These are phyloP conservation scores for Adineta ricciae DNA, from an alignment of 2,888 invertebrate genomes.

Conservation along the genomic window DNA sequence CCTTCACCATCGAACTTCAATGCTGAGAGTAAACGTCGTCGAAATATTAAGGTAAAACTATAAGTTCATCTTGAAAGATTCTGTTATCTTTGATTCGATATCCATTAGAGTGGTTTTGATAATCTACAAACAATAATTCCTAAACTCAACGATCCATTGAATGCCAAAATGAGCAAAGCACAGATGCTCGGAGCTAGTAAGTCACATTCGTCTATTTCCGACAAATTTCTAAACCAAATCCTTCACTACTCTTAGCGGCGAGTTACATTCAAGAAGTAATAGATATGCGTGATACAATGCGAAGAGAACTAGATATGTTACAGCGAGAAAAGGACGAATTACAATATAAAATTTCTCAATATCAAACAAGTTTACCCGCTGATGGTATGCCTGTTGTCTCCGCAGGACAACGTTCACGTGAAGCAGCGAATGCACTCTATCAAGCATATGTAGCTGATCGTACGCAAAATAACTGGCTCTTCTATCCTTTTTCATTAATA, in stretches of 20 bases:
- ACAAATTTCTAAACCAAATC: too few relatives aligned
- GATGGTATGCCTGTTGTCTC: conserved; percentile 84
- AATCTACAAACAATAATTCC: conserved; percentile 82
- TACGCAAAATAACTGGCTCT: conserved; percentile 87
- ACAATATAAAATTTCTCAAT: conserved; percentile 78
- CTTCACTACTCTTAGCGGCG: conserved; percentile 52
- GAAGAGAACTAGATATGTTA: conserved; percentile 77
- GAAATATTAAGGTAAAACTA: conserved; percentile 10
- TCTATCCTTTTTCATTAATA: conserved; percentile 90
- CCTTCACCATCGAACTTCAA: neutral
- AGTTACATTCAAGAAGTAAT: conserved; percentile 83
- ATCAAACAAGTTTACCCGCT: conserved; percentile 84
- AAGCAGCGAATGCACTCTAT: conserved; percentile 58
- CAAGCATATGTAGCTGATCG: conserved; percentile 75
- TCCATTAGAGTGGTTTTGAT: conserved; percentile 70
- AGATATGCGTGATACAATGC: conserved; percentile 70
- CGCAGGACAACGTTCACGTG: conserved; percentile 69
- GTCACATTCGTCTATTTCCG: conserved; percentile 30
- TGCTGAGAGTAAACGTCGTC: conserved; percentile 6
- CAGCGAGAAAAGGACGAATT: conserved; percentile 73
- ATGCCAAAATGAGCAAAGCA: conserved; percentile 73
- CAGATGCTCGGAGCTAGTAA: conserved; percentile 84
- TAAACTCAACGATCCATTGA: conserved; percentile 71
- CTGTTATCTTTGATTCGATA: neutral
- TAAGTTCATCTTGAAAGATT: neutral